Base-by-base conservation (phyloP, 2,888 invertebrate species). In the Eulithis prunata region DNA sequence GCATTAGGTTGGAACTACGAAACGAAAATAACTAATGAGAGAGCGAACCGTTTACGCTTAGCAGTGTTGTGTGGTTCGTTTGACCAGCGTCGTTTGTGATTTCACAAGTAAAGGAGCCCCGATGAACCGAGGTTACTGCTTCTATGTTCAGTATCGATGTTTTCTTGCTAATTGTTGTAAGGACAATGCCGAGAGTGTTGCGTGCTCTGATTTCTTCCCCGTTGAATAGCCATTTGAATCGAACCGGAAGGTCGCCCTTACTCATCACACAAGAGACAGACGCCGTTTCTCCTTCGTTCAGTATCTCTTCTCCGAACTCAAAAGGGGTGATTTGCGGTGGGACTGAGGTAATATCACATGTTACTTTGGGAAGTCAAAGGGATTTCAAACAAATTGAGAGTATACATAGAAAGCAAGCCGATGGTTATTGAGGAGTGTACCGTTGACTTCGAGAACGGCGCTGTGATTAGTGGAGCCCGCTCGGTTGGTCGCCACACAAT, bases 161-260 rank as follows among this genome's bases (percentile, higher is more conserved):
- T 84, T 95, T 94, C 84, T 94, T 94, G 86, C 94, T 95, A 66
- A 94, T 94, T 57, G 94, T 93, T 11, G 94, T 92, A 14, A 95
- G 90, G 0, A 94, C 91, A 63, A 96, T 88, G 66, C 95, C 95
- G 72, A 94, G 88, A 68, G 78, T 83, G 77, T 94, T 94, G 70
- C 91, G 93, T 71, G 89, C 90, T 75, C 79, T 84, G 58, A 94
- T 89, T 66, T 88, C 85, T 77, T 90, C 88, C 68, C 91, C 93
- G 70, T 95, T 94, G 75, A 95, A 94, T 54, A 94, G 94, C 97
- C 97, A 97, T 58, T 94, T 94, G 73, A 98, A 96, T 71, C 94
- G 94, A 70, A 97, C 94, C 11, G 97, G 97, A 51, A 96, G 90
- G 85, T 98, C 98, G 38, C 97, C 97, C 85, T 96, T 96, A 81